These are phyloP conservation scores for Catharus ustulatus DNA, from an alignment of 2,797 vertebrate species.

Conservation along the genomic window DNA sequence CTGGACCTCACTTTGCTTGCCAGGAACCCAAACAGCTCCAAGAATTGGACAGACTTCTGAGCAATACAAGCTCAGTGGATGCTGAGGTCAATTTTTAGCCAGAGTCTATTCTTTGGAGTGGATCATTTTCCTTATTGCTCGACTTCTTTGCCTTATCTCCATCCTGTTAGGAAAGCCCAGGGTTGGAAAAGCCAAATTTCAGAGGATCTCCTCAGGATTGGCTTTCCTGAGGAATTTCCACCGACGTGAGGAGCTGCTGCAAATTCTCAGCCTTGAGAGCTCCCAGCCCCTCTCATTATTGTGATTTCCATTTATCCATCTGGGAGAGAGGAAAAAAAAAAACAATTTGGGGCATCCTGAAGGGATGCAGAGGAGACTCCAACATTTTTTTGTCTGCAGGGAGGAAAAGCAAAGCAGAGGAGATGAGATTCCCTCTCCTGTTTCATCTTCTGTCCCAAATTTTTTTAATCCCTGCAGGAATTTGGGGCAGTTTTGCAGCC, in stretches of 20 bases:
- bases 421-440: neutral
- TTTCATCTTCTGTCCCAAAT: neutral
- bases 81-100: neutral
- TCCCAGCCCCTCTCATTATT: neutral
- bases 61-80: neutral
- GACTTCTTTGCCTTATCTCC: neutral
- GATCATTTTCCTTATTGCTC: neutral
- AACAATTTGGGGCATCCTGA: neutral
- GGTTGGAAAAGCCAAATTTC: neutral
- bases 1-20: neutral
- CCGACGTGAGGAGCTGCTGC: neutral
- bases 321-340: neutral
- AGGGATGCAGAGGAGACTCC: neutral
- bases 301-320: neutral
- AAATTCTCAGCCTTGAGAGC: neutral
- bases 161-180: constrained; percentile 5
- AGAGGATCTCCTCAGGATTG: neutral
- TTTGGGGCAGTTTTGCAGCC: neutral
- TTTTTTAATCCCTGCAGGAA: neutral
- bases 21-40: neutral
- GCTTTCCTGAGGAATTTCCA: constrained; percentile 17
- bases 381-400: neutral
- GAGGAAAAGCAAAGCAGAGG: neutral
- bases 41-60: neutral
- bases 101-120: neutral